A percentile compares a stretch with the other conserved stretches of the same genome.
phyloP scores from a whole-genome alignment of 1,140 invertebrate species.

The Camponotus floridanus region DNA sequence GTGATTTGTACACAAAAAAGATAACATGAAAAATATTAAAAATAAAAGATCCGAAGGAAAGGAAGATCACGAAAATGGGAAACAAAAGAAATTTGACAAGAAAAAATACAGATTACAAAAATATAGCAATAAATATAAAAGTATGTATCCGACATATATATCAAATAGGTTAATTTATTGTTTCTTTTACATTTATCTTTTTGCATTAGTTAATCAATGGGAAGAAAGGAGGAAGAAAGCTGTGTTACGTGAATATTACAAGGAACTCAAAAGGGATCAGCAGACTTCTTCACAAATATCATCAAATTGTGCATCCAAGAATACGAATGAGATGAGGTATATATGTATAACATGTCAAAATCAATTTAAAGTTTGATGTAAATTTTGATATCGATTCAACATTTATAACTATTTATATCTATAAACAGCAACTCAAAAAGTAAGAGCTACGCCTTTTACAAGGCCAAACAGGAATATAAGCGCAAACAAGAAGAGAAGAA shows the following conservation, averaged over 20 bases:
- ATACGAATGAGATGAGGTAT: constrained; percentile 37
- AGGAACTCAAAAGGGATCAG: constrained; percentile 86
- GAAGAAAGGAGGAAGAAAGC: constrained; percentile 88
- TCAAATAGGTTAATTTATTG: constrained; percentile 69
- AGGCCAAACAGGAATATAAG: constrained; percentile 87
- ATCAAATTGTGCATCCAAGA: neutral
- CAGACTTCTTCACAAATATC: constrained; percentile 56
- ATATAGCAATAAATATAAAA: constrained; percentile 90
- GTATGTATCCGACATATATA: constrained; percentile 71
- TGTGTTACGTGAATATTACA: constrained; percentile 86
- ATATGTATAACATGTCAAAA: neutral
- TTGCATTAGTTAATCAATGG: constrained; percentile 87
- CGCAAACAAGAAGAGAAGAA: constrained; percentile 87
- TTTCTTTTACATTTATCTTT: constrained; percentile 44
- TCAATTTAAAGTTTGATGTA: neutral
- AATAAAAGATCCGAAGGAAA: neutral
- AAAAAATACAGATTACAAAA: constrained; percentile 89
- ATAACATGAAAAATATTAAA: neutral
- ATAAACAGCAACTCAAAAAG: constrained; percentile 56
- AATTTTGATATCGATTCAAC: neutral
- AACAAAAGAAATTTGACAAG: constrained; percentile 87
- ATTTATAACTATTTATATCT: constrained; percentile 37
- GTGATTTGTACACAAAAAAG: constrained; percentile 24
- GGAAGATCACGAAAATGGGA: neutral
- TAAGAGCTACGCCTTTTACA: constrained; percentile 84